A percentile compares a stretch with the other conserved stretches of the same genome.
phyloP scores from a whole-genome alignment of 2,888 invertebrate genomes.

The Caenorhabditis auriculariae region DNA sequence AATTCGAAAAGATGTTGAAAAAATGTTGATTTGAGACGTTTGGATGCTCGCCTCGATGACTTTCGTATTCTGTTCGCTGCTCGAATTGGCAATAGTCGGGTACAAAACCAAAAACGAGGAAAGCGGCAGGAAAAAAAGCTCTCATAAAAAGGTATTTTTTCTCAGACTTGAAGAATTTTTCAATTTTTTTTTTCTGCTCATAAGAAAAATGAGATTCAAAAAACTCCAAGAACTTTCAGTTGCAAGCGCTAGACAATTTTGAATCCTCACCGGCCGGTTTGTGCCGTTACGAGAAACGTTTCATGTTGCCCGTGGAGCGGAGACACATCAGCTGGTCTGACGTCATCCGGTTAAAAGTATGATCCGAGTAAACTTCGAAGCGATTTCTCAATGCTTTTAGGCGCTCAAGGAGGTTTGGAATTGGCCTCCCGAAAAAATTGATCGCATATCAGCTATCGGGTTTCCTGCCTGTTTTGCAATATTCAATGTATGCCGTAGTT shows the following conservation, averaged over 20 bases:
- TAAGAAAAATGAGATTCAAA: neutral
- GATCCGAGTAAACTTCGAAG: neutral
- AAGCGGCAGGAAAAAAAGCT: constrained; percentile 39
- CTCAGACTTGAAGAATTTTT: neutral
- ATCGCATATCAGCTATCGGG: constrained; percentile 50
- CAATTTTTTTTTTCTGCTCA: neutral
- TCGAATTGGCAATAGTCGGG: constrained; percentile 62
- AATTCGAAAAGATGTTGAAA: too few relatives aligned
- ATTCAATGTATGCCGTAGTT: constrained; percentile 56
- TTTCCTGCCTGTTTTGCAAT: constrained; percentile 62
- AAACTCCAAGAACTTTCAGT: neutral
- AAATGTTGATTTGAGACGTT: constrained; percentile 56
- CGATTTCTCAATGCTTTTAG: neutral
- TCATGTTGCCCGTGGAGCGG: constrained; percentile 47
- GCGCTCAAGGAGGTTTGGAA: constrained; percentile 21
- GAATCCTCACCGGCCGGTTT: constrained; percentile 43
- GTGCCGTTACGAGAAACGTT: constrained; percentile 45
- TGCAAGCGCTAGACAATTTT: constrained; percentile 27
- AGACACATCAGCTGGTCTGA: constrained; percentile 17
- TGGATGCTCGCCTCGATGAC: constrained; percentile 63
- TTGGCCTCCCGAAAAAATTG: constrained; percentile 58
- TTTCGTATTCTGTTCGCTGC: constrained; percentile 57
- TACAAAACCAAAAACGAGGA: constrained; percentile 57
- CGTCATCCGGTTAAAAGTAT: constrained; percentile 6
- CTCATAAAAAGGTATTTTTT: constrained; percentile 38